Percentiles rank a stretch among this genome's conserved stretches.
These are phyloP conservation scores for Drosophila planitibia DNA, from an alignment of 2,888 invertebrate genomes.

Conservation along the genomic window DNA sequence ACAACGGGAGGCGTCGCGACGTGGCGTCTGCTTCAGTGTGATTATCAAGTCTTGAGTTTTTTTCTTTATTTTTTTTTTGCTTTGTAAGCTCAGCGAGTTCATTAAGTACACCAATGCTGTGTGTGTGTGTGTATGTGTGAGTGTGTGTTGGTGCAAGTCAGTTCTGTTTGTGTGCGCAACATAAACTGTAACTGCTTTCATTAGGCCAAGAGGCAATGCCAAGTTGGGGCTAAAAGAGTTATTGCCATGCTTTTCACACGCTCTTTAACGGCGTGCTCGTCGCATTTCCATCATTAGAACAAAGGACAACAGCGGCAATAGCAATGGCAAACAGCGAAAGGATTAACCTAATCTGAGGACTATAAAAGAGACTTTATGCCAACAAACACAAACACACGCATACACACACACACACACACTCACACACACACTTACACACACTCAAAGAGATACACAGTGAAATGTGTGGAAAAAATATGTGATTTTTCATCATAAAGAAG, in stretches of 20 bases:
- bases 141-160: constrained; percentile 14
- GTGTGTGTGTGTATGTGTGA: constrained; percentile 10
- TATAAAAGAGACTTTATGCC: constrained; percentile 76
- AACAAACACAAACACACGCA: constrained; percentile 2
- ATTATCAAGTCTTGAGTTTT: constrained; percentile 56
- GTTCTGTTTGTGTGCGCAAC: constrained; percentile 28
- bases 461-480: constrained; percentile 59
- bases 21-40: constrained; percentile 26
- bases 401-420: constrained; percentile 11
- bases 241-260: constrained; percentile 75
- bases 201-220: constrained; percentile 60
- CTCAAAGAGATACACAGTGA: constrained; percentile 31
- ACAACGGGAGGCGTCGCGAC: constrained; percentile 19
- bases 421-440: constrained; percentile 11
- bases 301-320: constrained; percentile 58
- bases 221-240: constrained; percentile 58
- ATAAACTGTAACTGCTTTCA: constrained; percentile 75
- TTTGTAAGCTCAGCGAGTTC: constrained; percentile 42
- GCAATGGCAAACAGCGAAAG: constrained; percentile 71
- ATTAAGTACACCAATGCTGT: constrained; percentile 39
- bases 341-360: constrained; percentile 78
- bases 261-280: constrained; percentile 56
- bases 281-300: constrained; percentile 73
- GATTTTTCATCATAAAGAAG: constrained; percentile 74
- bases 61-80: constrained; percentile 16